These are phyloP conservation scores for Drosophila pseudotakahashii DNA, from an alignment of 2,888 invertebrate genomes.

Conservation along the genomic window DNA sequence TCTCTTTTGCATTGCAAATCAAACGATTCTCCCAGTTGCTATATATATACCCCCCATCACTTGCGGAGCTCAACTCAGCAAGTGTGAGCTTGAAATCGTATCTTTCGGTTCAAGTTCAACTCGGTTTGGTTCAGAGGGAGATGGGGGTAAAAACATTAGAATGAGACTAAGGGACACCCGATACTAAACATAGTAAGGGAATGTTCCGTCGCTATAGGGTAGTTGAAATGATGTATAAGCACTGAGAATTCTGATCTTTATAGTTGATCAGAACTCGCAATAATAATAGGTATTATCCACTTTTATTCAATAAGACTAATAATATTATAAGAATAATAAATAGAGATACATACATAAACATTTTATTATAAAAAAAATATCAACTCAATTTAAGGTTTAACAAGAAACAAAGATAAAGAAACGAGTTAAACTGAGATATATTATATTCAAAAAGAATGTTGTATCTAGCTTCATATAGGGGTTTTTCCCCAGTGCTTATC, in stretches of 20 bases:
- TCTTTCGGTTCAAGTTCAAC: slow-evolving; percentile 57
- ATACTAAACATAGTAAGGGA: slow-evolving; percentile 14
- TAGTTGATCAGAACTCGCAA: too few species aligned
- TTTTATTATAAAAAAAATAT: too few species aligned
- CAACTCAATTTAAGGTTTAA: too few species aligned
- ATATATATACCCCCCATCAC: slow-evolving; percentile 8
- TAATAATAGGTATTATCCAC: too few species aligned
- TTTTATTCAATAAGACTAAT: too few species aligned
- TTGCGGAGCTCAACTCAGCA: background rate
- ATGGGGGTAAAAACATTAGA: slow-evolving; percentile 19
- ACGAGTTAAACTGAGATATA: too few species aligned
- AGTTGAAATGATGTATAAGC: background rate
- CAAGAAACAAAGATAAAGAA: too few species aligned
- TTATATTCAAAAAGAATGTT: too few species aligned
- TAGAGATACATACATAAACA: too few species aligned
- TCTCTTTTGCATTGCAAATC: slow-evolving; percentile 44
- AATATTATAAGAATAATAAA: too few species aligned
- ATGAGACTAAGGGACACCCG: slow-evolving; percentile 9
- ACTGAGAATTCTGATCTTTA: background rate
- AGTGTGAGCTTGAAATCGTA: slow-evolving; percentile 47
- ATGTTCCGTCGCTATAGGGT: background rate
- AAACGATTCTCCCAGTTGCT: slow-evolving; percentile 18
- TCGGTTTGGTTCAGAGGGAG: slow-evolving; percentile 25
- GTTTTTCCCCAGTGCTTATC: slow-evolving; percentile 8
- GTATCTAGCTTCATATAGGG: background rate